Percentiles rank a stretch among this genome's conserved stretches.
Evolutionary conservation across 2,888 invertebrate genomes (phyloP).

Genomic region (Vanessa cardui): DNA sequence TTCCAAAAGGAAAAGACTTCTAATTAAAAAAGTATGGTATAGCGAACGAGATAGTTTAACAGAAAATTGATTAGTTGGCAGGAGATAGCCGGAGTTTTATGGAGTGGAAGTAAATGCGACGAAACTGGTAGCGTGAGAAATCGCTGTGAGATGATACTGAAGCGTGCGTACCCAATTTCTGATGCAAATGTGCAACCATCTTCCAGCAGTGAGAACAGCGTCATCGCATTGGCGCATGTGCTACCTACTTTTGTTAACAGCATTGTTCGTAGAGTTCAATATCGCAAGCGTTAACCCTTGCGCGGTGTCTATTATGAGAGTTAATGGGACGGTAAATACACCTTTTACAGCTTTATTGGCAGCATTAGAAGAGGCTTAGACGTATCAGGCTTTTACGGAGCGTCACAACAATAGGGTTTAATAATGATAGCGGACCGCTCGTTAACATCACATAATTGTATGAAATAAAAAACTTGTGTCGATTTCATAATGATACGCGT

Average conservation of each 20-base stretch:
- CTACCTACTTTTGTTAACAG: conserved; percentile 66
- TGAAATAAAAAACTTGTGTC: conserved; percentile 35
- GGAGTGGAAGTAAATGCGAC: conserved; percentile 19
- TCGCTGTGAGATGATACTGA: conserved; percentile 62
- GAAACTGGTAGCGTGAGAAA: conserved; percentile 69
- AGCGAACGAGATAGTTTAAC: not conserved
- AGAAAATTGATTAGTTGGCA: not conserved
- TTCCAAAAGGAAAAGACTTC: no score
- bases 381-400: conserved; percentile 63
- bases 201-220: conserved; percentile 49
- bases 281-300: conserved; percentile 42
- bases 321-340: conserved; percentile 63
- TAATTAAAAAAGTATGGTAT: not conserved
- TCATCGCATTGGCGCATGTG: conserved; percentile 51
- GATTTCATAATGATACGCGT: not conserved
- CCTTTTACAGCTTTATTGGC: conserved; percentile 68
- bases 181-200: conserved; percentile 74
- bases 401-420: conserved; percentile 73
- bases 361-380: conserved; percentile 66
- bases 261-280: conserved; percentile 62
- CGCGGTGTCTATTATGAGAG: conserved; percentile 43
- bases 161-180: conserved; percentile 79
- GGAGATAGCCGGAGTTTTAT: conserved; percentile 5
- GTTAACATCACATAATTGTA: conserved; percentile 66
- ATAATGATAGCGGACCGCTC: conserved; percentile 67